These are phyloP conservation scores for Mactra quadrangularis DNA, from an alignment of 1,140 invertebrate species.

Conservation along the genomic window DNA sequence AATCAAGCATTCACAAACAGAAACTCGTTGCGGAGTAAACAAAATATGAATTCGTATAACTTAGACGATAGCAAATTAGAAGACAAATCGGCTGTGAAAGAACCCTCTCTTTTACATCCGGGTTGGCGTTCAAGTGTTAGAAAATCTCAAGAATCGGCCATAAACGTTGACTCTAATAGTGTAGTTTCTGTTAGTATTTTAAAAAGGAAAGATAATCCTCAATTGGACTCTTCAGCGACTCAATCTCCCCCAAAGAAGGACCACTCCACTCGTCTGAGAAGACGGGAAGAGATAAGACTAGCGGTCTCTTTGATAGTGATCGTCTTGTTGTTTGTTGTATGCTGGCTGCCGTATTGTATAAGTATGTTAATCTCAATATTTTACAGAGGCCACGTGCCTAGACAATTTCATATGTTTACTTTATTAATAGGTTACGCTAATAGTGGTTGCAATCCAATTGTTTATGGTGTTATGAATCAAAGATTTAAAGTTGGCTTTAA, in stretches of 20 bases:
- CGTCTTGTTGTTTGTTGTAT: slow-evolving; percentile 74
- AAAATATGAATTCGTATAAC: background rate
- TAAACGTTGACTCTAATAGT: background rate
- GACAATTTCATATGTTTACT: slow-evolving; percentile 73
- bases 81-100: background rate
- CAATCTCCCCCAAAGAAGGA: background rate
- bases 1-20: background rate
- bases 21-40: background rate
- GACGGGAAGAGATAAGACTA: slow-evolving; percentile 73
- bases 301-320: slow-evolving; percentile 70
- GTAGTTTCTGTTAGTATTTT: background rate
- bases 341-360: slow-evolving; percentile 79
- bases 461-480: slow-evolving; percentile 79
- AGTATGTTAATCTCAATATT: slow-evolving; percentile 78
- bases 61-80: background rate
- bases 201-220: background rate
- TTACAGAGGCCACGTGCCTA: slow-evolving; percentile 37
- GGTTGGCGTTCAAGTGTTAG: background rate
- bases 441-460: slow-evolving; percentile 77
- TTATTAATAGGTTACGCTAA: slow-evolving; percentile 78
- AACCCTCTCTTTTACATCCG: slow-evolving; percentile 6
- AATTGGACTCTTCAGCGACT: background rate
- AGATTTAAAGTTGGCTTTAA: slow-evolving; percentile 72
- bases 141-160: background rate
- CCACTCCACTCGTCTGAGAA: slow-evolving; percentile 11